A percentile compares a stretch with the other conserved stretches of the same genome.
phyloP scores from a whole-genome alignment of 2,113 vertebrate species.

The Kryptolebias marmoratus region DNA sequence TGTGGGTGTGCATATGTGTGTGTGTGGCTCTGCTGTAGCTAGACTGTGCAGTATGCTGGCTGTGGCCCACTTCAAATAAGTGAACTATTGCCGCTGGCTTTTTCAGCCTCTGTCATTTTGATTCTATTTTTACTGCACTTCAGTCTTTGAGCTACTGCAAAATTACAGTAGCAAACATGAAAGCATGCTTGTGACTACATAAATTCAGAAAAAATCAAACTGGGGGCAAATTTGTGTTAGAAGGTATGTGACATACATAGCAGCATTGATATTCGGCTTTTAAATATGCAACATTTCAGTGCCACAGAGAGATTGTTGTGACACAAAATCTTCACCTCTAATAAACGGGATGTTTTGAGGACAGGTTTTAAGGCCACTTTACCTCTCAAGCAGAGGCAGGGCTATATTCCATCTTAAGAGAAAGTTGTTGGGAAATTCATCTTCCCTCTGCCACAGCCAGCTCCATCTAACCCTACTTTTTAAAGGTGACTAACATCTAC shows the following conservation, averaged over 20 bases:
- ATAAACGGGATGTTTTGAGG: slow-evolving; percentile 7
- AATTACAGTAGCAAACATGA: slow-evolving; percentile 1
- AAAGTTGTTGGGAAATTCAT: too few species aligned
- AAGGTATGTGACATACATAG: slow-evolving; percentile 1
- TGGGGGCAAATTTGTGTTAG: not conserved
- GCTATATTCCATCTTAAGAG: too few species aligned
- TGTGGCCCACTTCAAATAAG: slow-evolving; percentile 76
- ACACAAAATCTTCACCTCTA: too few species aligned
- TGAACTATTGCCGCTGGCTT: slow-evolving; percentile 74
- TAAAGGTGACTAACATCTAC: too few species aligned
- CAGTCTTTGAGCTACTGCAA: slow-evolving; percentile 34
- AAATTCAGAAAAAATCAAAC: not conserved
- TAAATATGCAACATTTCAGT: not conserved
- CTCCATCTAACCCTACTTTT: too few species aligned
- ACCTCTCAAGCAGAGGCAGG: too few species aligned
- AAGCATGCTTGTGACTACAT: slow-evolving; percentile 9
- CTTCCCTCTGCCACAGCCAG: too few species aligned
- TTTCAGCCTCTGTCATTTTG: slow-evolving; percentile 79
- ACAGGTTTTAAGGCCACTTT: slow-evolving; percentile 3
- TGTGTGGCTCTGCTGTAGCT: slow-evolving; percentile 14
- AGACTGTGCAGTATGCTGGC: slow-evolving; percentile 43
- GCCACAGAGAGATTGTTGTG: not conserved
- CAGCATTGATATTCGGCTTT: not conserved
- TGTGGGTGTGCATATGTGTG: slow-evolving; percentile 2
- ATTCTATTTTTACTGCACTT: slow-evolving; percentile 75